Conservation (phyloP, 2,113 vertebrate genomes). For the Monarcha castaneiventris region DNA sequence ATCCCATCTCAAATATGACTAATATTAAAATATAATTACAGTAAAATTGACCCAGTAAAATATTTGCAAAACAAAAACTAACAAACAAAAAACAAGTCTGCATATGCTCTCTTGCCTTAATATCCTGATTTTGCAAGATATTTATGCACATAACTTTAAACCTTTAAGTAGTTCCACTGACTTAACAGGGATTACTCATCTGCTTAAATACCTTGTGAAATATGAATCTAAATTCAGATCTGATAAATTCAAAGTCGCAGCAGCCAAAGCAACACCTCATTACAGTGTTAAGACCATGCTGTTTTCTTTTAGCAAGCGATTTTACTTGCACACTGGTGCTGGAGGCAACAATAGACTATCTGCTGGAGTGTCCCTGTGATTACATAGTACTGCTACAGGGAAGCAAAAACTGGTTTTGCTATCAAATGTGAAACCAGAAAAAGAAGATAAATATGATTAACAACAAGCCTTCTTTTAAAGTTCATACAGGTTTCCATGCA, state of each 20-base stretch:
- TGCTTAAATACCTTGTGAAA: conserved; percentile 32
- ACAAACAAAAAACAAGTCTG: not conserved
- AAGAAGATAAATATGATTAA: not conserved
- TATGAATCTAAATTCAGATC: conserved; percentile 9
- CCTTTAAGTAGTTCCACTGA: conserved; percentile 12
- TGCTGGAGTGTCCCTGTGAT: not conserved
- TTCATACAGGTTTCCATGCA: not conserved
- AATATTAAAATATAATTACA: not conserved
- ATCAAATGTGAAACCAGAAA: not conserved
- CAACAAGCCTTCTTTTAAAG: not conserved
- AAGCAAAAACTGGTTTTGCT: not conserved
- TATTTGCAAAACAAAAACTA: conserved; percentile 6
- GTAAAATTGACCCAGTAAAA: not conserved
- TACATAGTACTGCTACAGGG: not conserved
- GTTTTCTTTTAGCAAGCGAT: not conserved
- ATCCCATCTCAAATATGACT: not conserved
- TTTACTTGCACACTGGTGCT: not conserved
- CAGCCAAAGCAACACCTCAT: not conserved
- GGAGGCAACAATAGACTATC: not conserved
- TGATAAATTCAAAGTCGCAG: conserved; percentile 25
- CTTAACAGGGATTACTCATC: conserved; percentile 41
- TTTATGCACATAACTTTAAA: conserved; percentile 25
- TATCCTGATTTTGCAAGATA: not conserved
- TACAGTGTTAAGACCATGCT: not conserved
- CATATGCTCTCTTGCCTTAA: not conserved